phyloP scores from a whole-genome alignment of 2,113 vertebrate species.

The Hyperopisus bebe region DNA sequence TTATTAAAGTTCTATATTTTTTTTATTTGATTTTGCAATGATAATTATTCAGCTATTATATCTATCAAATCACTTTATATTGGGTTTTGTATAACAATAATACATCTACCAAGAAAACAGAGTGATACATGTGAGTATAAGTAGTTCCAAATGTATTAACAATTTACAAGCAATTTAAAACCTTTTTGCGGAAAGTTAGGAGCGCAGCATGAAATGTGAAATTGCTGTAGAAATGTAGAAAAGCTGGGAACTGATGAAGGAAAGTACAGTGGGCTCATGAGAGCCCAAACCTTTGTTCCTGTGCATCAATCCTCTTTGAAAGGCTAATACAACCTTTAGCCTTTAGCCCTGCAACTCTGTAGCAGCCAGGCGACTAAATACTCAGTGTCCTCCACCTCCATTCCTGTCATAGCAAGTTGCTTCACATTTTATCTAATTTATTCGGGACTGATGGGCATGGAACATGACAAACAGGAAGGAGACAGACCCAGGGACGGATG shows the following conservation, averaged over 20 bases:
- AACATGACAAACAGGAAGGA: slow-evolving; percentile 11
- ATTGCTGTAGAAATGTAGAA: not conserved
- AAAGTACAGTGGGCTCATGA: not conserved
- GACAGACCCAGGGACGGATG: slow-evolving; percentile 2
- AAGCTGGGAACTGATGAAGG: not conserved
- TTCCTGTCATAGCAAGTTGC: slow-evolving; percentile 6
- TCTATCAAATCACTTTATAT: not conserved
- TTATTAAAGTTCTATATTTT: not conserved
- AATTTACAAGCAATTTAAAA: not conserved
- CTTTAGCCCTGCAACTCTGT: not conserved
- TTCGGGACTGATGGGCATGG: slow-evolving; percentile 40
- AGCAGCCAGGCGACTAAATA: not conserved
- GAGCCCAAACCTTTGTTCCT: not conserved
- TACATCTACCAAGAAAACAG: not conserved
- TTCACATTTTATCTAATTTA: slow-evolving; percentile 41
- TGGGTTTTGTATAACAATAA: not conserved
- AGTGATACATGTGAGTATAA: not conserved
- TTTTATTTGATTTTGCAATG: not conserved
- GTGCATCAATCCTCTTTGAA: not conserved
- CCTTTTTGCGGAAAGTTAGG: not conserved
- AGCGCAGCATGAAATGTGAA: not conserved
- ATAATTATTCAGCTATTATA: not conserved
- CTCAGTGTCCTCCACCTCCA: not conserved
- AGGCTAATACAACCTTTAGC: not conserved
- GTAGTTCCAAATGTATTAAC: not conserved